Conservation (phyloP, 2,797 vertebrate species). For the Enteromius argenteus region DNA sequence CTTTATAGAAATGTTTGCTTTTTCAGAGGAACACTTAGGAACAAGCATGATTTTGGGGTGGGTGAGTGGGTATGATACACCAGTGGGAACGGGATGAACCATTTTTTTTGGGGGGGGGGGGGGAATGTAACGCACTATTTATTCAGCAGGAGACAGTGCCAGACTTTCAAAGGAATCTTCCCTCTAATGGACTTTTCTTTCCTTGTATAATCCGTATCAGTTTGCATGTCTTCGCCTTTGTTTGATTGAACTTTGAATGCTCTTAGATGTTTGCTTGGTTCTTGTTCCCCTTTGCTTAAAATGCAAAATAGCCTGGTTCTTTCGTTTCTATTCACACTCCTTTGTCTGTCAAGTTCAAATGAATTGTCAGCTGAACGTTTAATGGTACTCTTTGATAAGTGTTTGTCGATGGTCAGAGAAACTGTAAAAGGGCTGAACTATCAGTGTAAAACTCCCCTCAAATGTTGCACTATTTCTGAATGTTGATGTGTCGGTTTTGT, state of each 20-base stretch:
- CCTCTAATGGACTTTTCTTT: constrained; percentile 65
- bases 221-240: constrained; percentile 83
- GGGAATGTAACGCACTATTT: constrained; percentile 82
- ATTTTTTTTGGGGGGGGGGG: constrained; percentile 66
- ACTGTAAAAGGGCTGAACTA: constrained; percentile 73
- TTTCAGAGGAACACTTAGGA: constrained; percentile 53
- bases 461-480: constrained; percentile 60
- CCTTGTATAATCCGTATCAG: constrained; percentile 72
- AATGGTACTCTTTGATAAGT: constrained; percentile 41
- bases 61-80: neutral
- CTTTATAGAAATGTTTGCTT: constrained; percentile 69
- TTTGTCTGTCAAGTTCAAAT: constrained; percentile 47
- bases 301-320: constrained; percentile 63
- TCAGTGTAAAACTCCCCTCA: constrained; percentile 47
- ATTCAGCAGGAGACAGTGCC: constrained; percentile 79
- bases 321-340: constrained; percentile 62
- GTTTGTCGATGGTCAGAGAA: constrained; percentile 55
- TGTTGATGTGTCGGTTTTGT: constrained; percentile 39
- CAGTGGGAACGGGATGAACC: neutral
- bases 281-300: constrained; percentile 71
- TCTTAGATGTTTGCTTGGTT: constrained; percentile 80
- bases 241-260: constrained; percentile 81
- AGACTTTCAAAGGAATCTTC: constrained; percentile 70
- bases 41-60: constrained; percentile 19
- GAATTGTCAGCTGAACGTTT: constrained; percentile 29